Base-by-base conservation (phyloP, 2,797 vertebrate species). In the Taenioides sp. region DNA sequence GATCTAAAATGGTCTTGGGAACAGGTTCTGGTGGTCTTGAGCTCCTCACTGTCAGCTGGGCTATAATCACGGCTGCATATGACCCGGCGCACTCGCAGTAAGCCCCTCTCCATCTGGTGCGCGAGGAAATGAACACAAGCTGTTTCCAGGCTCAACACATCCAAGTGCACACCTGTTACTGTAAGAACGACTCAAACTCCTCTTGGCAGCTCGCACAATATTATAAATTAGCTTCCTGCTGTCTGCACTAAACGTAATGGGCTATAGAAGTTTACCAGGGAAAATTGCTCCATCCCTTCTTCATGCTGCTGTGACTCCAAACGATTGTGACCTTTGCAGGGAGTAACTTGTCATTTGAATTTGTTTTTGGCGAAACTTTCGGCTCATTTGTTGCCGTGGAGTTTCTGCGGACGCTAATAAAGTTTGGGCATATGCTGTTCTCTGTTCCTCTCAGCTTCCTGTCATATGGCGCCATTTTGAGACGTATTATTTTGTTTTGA, bases 41-140 rank as follows among this genome's bases (percentile, higher is more conserved):
- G 59, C 83, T 76, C 67, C 73, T 80, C 62, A 18, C 78, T 43
- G 80, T 74, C 54, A 61, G 77, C 70, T 72, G 75, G 25, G 64
- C 40, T 81, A 83, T 87, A 90, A 90, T 90, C 84, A 69, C 34
- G 79, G 81, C 81, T 73, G 78, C 83, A 77, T 80, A 82, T 88
- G 85, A 88, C 79, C 84, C 71, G 28, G 82, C 83, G 82, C 83
- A 81, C 84, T 77, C 62, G 1, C 69, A 80, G 81, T 85, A 84
- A 89, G 77, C 81, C 70, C 71, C 82, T 84, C 86, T 91, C 87
- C 90, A 89, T 92, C 90, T 93, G 91, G 75, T 86, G 85, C 70
- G 34, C 82, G 28, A 78, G 80, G 78, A 85, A 88, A 81, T 68
- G 80, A 87, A 86, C 82, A 84, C 89, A 90, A 92, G 89, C 90